Evolutionary conservation across 2,888 invertebrate genomes (phyloP).

Genomic region (Chesias legatella): DNA sequence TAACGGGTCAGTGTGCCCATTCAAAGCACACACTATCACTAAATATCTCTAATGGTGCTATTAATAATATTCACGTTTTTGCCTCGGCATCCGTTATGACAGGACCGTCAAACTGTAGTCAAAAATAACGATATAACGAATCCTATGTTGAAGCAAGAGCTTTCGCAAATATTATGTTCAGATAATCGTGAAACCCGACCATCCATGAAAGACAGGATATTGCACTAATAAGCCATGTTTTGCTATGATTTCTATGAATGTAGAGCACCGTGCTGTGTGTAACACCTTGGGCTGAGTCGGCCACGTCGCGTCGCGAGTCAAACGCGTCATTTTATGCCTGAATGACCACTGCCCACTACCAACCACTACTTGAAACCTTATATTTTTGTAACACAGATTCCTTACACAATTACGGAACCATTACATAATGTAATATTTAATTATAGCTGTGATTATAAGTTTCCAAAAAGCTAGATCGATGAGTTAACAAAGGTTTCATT

Average conservation of each 20-base stretch:
- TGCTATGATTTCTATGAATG: slow-evolving; percentile 41
- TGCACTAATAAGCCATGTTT: slow-evolving; percentile 24
- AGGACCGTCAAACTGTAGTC: slow-evolving; percentile 21
- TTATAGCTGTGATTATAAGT: not conserved
- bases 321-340: slow-evolving; percentile 53
- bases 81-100: slow-evolving; percentile 30
- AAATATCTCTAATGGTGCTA: slow-evolving; percentile 39
- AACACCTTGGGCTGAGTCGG: slow-evolving; percentile 34
- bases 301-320: slow-evolving; percentile 37
- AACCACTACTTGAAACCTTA: slow-evolving; percentile 15
- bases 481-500: slow-evolving; percentile 10
- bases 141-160: slow-evolving; percentile 12
- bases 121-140: slow-evolving; percentile 22
- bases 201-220: slow-evolving; percentile 40
- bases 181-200: slow-evolving; percentile 21
- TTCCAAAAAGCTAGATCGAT: slow-evolving; percentile 1
- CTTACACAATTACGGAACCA: slow-evolving; percentile 4
- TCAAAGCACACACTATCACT: slow-evolving; percentile 55
- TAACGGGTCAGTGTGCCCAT: slow-evolving; percentile 62
- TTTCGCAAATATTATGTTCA: slow-evolving; percentile 7
- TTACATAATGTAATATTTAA: slow-evolving; percentile 2
- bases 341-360: slow-evolving; percentile 46
- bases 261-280: slow-evolving; percentile 31
- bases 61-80: slow-evolving; percentile 31
- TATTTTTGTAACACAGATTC: slow-evolving; percentile 28